Evolutionary conservation across 2,113 vertebrate species (phyloP), one percentile per base, ranked within the genome.

Genomic region (Macquaria ambigua): DNA sequence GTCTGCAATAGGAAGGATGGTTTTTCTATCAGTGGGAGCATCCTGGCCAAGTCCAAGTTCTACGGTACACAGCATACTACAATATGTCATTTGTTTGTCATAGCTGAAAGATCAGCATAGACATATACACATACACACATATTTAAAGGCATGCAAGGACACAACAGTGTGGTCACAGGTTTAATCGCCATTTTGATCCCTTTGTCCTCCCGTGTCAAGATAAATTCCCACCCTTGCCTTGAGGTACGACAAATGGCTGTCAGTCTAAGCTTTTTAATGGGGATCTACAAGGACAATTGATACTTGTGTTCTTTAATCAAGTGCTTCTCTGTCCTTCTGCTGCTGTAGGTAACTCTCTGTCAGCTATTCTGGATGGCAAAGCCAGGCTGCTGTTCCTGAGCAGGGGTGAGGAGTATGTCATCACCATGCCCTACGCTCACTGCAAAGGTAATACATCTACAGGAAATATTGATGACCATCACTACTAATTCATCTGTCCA

Each of bases 351-450:
- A 99, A 99, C 92, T 99, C 98, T 0, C 93, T 99, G 82, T 99
- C 98, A 1, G 98, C 98, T 0, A 95, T 99, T 86, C 92, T 99
- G 89, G 98, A 99, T 8, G 98, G 98, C 55, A 97, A 97, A 92
- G 98, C 98, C 70, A 97, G 96, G 8, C 96, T 99, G 64, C 92
- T 93, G 23, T 97, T 99, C 87, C 92, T 98, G 63, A 95, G 77
- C 88, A 96, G 96, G 23, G 96, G 95, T 0, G 98, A 99, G 89
- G 97, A 98, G 11, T 99, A 99, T 77, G 83, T 96, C 77, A 98
- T 99, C 91, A 98, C 97, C 31, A 99, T 99, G 98, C 98, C 98
- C 21, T 99, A 98, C 0, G 98, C 98, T 64, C 98, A 99, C 93
- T 99, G 98, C 91, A 98, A 97, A 97, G 98, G 98, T 98, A 94